Percentiles rank a stretch among this genome's conserved stretches.
phyloP scores from a whole-genome alignment of 2,113 vertebrate genomes.

The Herpetotheres cachinnans region DNA sequence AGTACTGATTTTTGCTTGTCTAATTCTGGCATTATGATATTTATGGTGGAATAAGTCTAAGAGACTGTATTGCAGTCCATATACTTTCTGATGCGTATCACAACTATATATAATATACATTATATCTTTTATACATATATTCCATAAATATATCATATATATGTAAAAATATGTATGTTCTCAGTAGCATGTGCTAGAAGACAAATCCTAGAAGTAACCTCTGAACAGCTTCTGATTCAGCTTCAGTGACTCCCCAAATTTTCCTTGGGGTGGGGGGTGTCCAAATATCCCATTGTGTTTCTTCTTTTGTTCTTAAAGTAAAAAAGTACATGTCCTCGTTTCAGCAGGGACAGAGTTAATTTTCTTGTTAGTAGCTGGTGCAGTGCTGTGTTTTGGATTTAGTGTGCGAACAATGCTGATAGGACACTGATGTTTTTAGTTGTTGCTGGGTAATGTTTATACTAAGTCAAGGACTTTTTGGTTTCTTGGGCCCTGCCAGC shows the following conservation, averaged over 20 bases:
- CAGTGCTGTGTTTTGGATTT: too few species aligned
- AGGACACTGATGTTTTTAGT: too few species aligned
- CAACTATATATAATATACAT: neutral
- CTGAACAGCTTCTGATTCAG: neutral
- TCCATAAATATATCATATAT: neutral
- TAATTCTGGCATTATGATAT: neutral
- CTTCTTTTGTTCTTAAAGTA: neutral
- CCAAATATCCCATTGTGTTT: neutral
- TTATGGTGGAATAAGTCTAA: neutral
- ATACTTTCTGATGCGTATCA: neutral
- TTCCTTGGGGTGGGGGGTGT: neutral
- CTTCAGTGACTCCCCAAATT: neutral
- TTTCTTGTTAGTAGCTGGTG: too few species aligned
- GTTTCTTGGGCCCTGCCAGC: too few species aligned
- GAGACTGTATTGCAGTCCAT: neutral
- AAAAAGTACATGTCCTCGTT: too few species aligned
- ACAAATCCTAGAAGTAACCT: neutral
- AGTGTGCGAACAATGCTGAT: too few species aligned
- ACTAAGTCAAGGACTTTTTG: too few species aligned
- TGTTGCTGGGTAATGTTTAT: too few species aligned
- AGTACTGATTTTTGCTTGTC: neutral
- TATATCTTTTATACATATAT: neutral
- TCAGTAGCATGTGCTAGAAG: neutral
- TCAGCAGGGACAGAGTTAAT: too few species aligned
- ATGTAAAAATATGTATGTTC: neutral